A percentile compares a stretch with the other conserved stretches of the same genome.
Conservation (phyloP, 2,113 vertebrate species). For the Nannobrachium achirus region DNA sequence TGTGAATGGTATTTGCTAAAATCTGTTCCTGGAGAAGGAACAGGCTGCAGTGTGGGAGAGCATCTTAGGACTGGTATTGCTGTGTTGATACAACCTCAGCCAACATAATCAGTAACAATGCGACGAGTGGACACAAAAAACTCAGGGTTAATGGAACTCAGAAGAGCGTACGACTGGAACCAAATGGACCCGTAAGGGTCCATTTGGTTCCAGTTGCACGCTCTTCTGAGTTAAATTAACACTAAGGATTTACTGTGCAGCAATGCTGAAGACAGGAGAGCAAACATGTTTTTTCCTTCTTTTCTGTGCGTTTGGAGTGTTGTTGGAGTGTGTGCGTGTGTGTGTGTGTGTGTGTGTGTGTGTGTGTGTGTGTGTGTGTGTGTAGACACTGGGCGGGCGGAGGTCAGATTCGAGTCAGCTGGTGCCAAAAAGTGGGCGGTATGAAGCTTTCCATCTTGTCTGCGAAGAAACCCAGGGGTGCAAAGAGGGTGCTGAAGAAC, state of each 20-base stretch:
- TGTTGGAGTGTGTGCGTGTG: slow-evolving; percentile 34
- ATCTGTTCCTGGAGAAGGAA: slow-evolving; percentile 51
- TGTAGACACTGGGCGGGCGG: slow-evolving; percentile 11
- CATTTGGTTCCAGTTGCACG: too few relatives aligned
- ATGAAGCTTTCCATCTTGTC: slow-evolving; percentile 86
- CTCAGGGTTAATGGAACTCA: too few relatives aligned
- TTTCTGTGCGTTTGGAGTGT: slow-evolving; percentile 62
- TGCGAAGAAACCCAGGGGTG: slow-evolving; percentile 82
- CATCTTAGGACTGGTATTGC: slow-evolving; percentile 50
- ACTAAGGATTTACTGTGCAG: not conserved
- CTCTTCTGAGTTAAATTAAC: too few relatives aligned
- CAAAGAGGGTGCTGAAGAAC: slow-evolving; percentile 87
- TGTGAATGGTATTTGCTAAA: slow-evolving; percentile 28
- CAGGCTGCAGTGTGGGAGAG: slow-evolving; percentile 50
- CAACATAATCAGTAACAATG: slow-evolving; percentile 70
- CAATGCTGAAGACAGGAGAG: slow-evolving; percentile 79
- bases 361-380: slow-evolving; percentile 21
- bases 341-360: slow-evolving; percentile 38
- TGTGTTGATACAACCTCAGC: slow-evolving; percentile 70
- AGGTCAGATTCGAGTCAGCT: slow-evolving; percentile 78
- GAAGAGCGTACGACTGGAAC: too few relatives aligned
- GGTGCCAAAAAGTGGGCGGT: slow-evolving; percentile 83
- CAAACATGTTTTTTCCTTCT: slow-evolving; percentile 68
- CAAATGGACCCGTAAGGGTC: too few relatives aligned
- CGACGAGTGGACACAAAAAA: slow-evolving; percentile 45